Conservation (phyloP, 2,797 vertebrate species). For the Corythornis leucogaster region DNA sequence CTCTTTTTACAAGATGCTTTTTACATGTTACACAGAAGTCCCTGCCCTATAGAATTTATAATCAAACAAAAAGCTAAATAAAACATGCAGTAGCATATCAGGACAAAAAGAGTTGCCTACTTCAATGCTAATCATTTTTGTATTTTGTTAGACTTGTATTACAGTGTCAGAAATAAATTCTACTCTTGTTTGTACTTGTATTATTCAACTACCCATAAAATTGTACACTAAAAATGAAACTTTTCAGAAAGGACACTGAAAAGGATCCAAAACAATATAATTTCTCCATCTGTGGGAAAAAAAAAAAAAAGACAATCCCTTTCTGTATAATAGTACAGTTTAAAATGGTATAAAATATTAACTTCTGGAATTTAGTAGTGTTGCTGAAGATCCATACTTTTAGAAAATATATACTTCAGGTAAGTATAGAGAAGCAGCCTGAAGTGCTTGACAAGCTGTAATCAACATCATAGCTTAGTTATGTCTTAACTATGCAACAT, state of each 20-base stretch:
- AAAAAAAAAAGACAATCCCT: neutral
- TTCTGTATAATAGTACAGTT: neutral
- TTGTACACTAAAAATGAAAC: neutral
- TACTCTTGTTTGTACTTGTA: neutral
- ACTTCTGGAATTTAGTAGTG: neutral
- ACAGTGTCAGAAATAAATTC: neutral
- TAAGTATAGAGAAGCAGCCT: neutral
- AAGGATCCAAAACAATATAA: neutral
- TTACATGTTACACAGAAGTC: neutral
- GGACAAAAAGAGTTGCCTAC: neutral
- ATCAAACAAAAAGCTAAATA: neutral
- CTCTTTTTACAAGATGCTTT: neutral
- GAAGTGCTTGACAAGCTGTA: slow-evolving; percentile 17
- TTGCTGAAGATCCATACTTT: neutral
- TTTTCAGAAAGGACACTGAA: neutral
- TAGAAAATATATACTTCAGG: neutral
- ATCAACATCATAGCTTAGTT: neutral
- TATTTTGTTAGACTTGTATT: neutral
- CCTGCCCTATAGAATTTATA: neutral
- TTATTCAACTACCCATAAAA: neutral
- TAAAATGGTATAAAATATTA: neutral
- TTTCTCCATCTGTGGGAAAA: neutral
- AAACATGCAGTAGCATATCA: neutral
- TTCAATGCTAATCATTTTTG: neutral
- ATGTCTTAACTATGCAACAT: neutral